Evolutionary conservation across 2,888 invertebrate genomes (phyloP).

Genomic region (Deroplatys truncata): DNA sequence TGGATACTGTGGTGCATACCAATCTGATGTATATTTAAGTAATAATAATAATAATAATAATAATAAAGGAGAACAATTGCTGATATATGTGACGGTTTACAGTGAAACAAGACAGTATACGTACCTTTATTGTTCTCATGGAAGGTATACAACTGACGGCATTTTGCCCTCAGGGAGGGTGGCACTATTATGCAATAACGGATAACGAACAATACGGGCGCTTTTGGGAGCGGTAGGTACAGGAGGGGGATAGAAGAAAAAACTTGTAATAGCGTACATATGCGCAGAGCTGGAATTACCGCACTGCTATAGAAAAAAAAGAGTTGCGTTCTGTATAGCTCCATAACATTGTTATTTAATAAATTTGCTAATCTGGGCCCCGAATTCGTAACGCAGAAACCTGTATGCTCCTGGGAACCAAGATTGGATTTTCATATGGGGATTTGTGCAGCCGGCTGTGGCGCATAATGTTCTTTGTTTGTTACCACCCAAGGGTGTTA

Average conservation of each 20-base stretch:
- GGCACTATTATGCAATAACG: not conserved
- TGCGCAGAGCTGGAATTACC: not conserved
- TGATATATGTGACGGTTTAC: too few relatives aligned
- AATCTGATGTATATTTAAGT: too few relatives aligned
- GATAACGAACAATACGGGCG: not conserved
- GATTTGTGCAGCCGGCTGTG: not conserved
- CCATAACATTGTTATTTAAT: not conserved
- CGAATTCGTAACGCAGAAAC: not conserved
- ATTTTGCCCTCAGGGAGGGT: not conserved
- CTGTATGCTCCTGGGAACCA: not conserved
- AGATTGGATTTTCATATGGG: not conserved
- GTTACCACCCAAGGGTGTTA: not conserved
- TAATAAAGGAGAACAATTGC: too few relatives aligned
- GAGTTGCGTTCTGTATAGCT: not conserved
- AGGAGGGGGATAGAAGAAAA: not conserved
- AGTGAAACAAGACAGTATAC: not conserved
- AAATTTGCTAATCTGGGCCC: not conserved
- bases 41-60: too few relatives aligned
- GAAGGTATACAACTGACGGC: not conserved
- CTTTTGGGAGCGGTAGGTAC: not conserved
- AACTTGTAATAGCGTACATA: not conserved
- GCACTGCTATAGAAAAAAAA: not conserved
- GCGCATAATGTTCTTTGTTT: not conserved
- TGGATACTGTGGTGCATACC: too few relatives aligned
- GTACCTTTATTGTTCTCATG: not conserved